phyloP scores from a whole-genome alignment of 2,113 vertebrate species.

The Hemibagrus wyckioides region DNA sequence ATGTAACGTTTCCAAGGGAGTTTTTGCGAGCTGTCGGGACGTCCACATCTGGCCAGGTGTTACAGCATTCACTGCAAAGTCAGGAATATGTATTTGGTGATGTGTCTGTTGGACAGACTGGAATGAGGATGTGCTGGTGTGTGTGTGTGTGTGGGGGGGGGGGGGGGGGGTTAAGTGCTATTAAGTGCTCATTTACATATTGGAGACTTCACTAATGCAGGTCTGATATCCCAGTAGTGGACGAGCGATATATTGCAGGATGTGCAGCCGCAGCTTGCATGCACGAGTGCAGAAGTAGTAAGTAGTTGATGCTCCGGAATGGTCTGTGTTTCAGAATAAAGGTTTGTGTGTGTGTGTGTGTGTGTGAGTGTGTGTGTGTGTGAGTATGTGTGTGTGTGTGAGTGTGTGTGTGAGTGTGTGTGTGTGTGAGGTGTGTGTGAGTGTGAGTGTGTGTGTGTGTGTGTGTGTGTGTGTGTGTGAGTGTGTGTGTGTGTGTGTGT shows the following conservation, averaged over 20 bases:
- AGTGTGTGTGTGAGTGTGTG: slow-evolving; percentile 14
- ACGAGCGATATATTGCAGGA: too few species aligned
- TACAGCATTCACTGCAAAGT: not conserved
- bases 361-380: not conserved
- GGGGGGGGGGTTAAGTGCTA: not conserved
- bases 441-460: slow-evolving; percentile 13
- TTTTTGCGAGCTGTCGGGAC: not conserved
- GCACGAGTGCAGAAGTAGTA: not conserved
- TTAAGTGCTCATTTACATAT: not conserved
- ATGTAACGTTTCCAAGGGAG: not conserved
- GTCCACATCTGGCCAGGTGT: slow-evolving; percentile 2
- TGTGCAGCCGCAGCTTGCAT: not conserved
- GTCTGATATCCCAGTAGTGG: not conserved
- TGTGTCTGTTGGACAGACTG: not conserved
- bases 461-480: not conserved
- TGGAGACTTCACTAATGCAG: not conserved
- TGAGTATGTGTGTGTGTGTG: not conserved
- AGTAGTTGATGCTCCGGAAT: slow-evolving; percentile 12
- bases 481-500: not conserved
- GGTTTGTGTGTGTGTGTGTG: slow-evolving; percentile 8
- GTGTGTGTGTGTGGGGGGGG: not conserved
- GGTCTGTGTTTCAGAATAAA: slow-evolving; percentile 16
- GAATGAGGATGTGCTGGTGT: not conserved
- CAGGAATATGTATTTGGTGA: not conserved
- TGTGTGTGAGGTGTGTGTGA: too few species aligned